Evolutionary conservation across 2,113 vertebrate genomes (phyloP), one percentile per base, ranked within the genome.

Genomic region (Lagenorhynchus albirostris): DNA sequence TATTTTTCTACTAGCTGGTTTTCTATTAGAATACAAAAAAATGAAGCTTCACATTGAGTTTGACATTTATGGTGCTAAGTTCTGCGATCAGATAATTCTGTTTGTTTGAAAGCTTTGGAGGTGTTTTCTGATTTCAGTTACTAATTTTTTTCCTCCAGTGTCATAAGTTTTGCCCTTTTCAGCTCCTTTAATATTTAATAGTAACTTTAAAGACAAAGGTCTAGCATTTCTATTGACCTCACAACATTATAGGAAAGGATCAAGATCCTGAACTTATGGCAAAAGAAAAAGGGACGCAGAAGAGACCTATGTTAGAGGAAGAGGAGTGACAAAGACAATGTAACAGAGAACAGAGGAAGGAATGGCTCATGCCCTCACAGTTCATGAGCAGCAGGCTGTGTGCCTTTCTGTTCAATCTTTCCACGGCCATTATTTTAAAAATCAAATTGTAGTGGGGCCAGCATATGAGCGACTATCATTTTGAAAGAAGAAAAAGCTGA

Each of bases 11-110:
- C 38, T 73, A 36, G 26, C 31, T 91, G 20, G 23, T 81, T 86
- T 97, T 95, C 68, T 96, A 97, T 76, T 81, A 96, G 95, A 88
- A 91, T 41, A 76, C 4, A 23, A 88, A 87, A 55, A 76, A 77
- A 88, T 15, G 15, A 82, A 95, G 76, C 5, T 73, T 88, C n/a
- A 89, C 55, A 38, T 14, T 88, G 80, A 91, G 12, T 65, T 74
- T 79, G 47, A 90, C 63, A 88, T 71, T 80, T 81, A 90, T 62
- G 21, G 53, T 76, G 77, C 29, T 88, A 83, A 63, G 41, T 8
- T 29, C 94, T 94, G 63, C 67, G 89, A 79, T 60, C 70, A 84
- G 55, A 85, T 29, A 65, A 87, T 33, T 96, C 31, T 95, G 47
- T 71, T 96, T 88, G 38, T 68, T 96, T 76, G 80, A 55, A 55